Percentiles rank a stretch among this genome's conserved stretches.
Conservation (phyloP, 1,140 invertebrate genomes). For the Pogonomyrmex californicus region DNA sequence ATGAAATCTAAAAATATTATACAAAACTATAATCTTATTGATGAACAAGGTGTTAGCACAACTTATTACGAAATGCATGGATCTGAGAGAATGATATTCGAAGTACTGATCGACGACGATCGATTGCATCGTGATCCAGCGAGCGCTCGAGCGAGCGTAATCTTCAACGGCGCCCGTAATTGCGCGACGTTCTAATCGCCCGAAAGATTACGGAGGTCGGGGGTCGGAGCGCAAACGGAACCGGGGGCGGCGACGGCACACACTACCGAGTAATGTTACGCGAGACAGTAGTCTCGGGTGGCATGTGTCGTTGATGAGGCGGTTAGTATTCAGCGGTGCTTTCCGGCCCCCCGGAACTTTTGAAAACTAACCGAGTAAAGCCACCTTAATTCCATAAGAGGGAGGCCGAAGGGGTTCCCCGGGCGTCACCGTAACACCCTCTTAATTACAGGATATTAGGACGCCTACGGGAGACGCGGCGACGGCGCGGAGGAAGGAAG, state of each 20-base stretch:
- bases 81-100: not conserved
- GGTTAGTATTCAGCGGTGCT: slow-evolving; percentile 86
- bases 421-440: slow-evolving; percentile 83
- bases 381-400: slow-evolving; percentile 86
- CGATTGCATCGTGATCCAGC: slow-evolving; percentile 34
- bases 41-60: not conserved
- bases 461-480: slow-evolving; percentile 70
- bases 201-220: slow-evolving; percentile 81
- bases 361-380: slow-evolving; percentile 86
- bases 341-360: slow-evolving; percentile 82
- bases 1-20: not conserved
- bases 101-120: slow-evolving; percentile 24
- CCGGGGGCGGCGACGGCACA: slow-evolving; percentile 70
- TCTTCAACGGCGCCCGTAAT: slow-evolving; percentile 72
- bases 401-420: slow-evolving; percentile 79
- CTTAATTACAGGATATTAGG: slow-evolving; percentile 86
- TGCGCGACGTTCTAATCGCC: slow-evolving; percentile 82
- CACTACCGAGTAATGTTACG: slow-evolving; percentile 77
- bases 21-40: not conserved
- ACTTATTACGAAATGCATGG: not conserved
- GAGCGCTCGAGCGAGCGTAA: slow-evolving; percentile 38
- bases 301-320: slow-evolving; percentile 87
- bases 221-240: slow-evolving; percentile 66
- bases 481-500: slow-evolving; percentile 43
- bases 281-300: slow-evolving; percentile 79